A percentile compares a stretch with the other conserved stretches of the same genome.
Conservation (phyloP, 2,888 invertebrate species). For the Eledona agricola region DNA sequence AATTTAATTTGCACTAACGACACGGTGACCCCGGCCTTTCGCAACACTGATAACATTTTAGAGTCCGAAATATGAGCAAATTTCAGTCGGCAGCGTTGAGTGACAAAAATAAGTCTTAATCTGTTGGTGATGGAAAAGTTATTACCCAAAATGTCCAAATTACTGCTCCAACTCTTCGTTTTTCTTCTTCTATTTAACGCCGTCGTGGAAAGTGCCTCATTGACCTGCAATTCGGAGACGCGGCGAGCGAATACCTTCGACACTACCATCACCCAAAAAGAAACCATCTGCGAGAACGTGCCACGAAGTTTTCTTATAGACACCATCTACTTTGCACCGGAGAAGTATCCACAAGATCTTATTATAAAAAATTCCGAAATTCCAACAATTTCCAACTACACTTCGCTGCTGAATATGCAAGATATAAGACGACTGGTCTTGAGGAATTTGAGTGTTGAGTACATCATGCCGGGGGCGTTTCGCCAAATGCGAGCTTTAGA, state of each 20-base stretch:
- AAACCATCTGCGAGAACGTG: slow-evolving; percentile 8
- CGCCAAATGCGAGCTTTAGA: slow-evolving; percentile 3
- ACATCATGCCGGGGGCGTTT: slow-evolving; percentile 11
- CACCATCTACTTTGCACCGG: not conserved
- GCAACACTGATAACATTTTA: no score
- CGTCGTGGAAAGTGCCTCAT: no score
- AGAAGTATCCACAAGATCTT: slow-evolving; percentile 11
- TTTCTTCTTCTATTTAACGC: no score
- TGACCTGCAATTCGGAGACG: no score
- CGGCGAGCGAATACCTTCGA: not conserved
- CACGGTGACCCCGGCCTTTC: no score
- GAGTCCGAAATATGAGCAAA: no score
- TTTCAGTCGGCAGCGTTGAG: no score
- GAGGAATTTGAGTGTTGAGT: slow-evolving; percentile 2
- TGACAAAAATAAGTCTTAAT: no score
- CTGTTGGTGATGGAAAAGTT: no score
- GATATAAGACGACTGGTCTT: slow-evolving; percentile 1
- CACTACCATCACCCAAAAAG: not conserved
- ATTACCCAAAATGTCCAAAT: no score
- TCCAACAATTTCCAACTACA: slow-evolving; percentile 2
- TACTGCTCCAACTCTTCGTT: no score
- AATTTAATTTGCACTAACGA: no score
- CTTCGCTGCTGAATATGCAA: slow-evolving; percentile 8
- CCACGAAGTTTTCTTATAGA: slow-evolving; percentile 3
- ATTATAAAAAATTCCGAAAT: slow-evolving; percentile 5